Evolutionary conservation across 53 echinoderm and acorn worm species (phyloP).

Genomic region (Apostichopus leukothele): DNA sequence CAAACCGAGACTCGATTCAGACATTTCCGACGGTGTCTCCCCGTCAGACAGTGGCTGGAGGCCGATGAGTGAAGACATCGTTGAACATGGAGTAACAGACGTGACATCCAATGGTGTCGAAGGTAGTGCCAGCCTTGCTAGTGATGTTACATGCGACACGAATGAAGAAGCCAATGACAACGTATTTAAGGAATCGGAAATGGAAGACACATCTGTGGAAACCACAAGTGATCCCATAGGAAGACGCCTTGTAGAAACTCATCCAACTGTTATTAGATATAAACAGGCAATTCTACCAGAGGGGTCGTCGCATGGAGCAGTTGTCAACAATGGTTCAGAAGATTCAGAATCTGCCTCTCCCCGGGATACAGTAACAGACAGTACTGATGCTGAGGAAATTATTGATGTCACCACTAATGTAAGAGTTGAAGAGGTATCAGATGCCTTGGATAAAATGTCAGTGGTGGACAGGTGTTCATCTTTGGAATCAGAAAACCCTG

Average conservation of each 20-base stretch:
- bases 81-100: not conserved
- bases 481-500: not conserved
- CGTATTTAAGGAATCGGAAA: not conserved
- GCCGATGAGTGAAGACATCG: not conserved
- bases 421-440: not conserved
- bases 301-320: not conserved
- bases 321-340: not conserved
- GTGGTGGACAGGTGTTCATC: not conserved
- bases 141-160: not conserved
- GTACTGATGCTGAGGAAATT: not conserved
- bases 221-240: not conserved
- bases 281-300: not conserved
- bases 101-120: not conserved
- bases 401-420: not conserved
- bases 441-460: not conserved
- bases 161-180: not conserved
- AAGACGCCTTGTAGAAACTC: not conserved
- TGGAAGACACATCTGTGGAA: not conserved
- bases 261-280: not conserved
- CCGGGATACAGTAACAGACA: not conserved
- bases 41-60: not conserved
- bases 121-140: not conserved
- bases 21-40: not conserved
- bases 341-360: not conserved
- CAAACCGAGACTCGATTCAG: not conserved